These are phyloP conservation scores for Melanargia galathea DNA, from an alignment of 2,888 invertebrate species.

Conservation along the genomic window DNA sequence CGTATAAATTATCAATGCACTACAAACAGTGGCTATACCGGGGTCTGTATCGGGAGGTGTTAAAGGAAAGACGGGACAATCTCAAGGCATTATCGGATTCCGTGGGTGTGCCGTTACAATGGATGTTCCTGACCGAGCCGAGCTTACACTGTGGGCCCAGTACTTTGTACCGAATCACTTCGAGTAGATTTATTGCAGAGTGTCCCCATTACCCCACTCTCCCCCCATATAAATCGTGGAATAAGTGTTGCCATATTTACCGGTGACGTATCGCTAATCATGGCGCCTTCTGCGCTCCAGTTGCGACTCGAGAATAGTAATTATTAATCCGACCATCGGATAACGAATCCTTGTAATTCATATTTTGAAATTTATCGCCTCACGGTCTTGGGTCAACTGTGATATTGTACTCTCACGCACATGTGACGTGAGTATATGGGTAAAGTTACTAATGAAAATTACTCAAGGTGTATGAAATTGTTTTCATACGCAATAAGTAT, in stretches of 20 bases:
- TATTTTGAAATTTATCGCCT: constrained; percentile 68
- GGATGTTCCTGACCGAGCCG: constrained; percentile 73
- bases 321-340: constrained; percentile 73
- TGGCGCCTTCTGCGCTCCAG: constrained; percentile 69
- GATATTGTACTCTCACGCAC: constrained; percentile 38
- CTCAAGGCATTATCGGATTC: constrained; percentile 81
- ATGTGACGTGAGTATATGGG: constrained; percentile 40
- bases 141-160: constrained; percentile 75
- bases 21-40: constrained; percentile 51
- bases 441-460: not conserved
- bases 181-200: constrained; percentile 74
- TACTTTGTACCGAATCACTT: constrained; percentile 82
- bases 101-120: constrained; percentile 72
- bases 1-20: constrained; percentile 50
- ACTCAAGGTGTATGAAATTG: not conserved
- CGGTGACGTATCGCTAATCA: constrained; percentile 79
- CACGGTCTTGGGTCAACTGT: constrained; percentile 56
- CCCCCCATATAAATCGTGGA: constrained; percentile 76
- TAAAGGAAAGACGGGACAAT: constrained; percentile 78
- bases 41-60: constrained; percentile 66
- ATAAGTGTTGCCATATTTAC: constrained; percentile 82
- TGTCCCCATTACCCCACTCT: constrained; percentile 72
- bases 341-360: constrained; percentile 79
- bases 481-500: not conserved
- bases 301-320: constrained; percentile 68